phyloP scores from a whole-genome alignment of 2,113 vertebrate species.

The Erpornis zantholeuca region DNA sequence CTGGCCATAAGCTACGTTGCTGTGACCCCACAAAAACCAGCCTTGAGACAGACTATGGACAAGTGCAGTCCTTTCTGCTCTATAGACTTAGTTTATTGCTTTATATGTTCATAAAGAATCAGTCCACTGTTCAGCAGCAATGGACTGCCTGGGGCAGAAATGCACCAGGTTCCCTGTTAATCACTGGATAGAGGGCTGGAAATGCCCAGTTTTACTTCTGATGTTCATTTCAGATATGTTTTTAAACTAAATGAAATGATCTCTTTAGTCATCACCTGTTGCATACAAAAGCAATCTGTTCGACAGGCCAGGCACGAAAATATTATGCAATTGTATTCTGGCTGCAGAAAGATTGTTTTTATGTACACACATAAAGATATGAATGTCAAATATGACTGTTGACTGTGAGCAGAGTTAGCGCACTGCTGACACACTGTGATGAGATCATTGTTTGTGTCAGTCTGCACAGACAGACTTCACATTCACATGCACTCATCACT shows the following conservation, averaged over 20 bases:
- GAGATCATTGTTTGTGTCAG: background rate
- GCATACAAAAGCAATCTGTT: background rate
- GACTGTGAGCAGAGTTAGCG: background rate
- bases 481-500: background rate
- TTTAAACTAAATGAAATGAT: background rate
- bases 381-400: background rate
- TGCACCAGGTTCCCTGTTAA: background rate
- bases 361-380: background rate
- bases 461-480: background rate
- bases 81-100: background rate
- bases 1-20: rapidly evolving
- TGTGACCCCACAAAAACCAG: background rate
- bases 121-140: background rate
- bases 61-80: background rate
- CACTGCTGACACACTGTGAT: background rate
- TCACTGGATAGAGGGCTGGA: background rate
- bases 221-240: background rate
- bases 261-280: background rate
- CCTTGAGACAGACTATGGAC: background rate
- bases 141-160: background rate
- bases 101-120: background rate
- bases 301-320: background rate
- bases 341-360: background rate
- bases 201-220: background rate
- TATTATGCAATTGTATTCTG: background rate